Percentiles rank a stretch among this genome's conserved stretches.
These are phyloP conservation scores for Bovichtus diacanthus DNA, from an alignment of 2,797 vertebrate species.

Conservation along the genomic window DNA sequence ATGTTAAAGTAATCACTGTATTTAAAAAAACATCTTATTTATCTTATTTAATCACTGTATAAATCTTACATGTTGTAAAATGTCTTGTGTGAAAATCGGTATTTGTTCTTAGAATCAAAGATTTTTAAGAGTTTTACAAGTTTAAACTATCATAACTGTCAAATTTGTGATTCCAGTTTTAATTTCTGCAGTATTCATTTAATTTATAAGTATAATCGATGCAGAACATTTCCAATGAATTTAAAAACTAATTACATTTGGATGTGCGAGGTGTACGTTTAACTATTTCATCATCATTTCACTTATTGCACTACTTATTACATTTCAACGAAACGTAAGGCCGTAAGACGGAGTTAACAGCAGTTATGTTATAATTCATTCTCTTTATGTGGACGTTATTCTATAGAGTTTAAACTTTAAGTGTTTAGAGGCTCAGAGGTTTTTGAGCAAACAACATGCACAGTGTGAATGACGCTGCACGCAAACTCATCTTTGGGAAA, in stretches of 20 bases:
- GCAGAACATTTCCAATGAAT: neutral
- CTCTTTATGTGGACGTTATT: neutral
- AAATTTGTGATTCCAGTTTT: neutral
- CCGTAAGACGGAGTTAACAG: rapidly evolving
- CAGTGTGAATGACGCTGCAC: conserved; percentile 35
- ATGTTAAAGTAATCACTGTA: neutral
- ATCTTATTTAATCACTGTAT: neutral
- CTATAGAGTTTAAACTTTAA: neutral
- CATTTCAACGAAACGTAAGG: neutral
- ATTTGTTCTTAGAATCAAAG: neutral
- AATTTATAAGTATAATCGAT: neutral
- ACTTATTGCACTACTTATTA: neutral
- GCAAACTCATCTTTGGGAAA: conserved; percentile 30
- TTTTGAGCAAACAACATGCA: neutral
- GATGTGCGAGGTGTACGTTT: too few relatives aligned
- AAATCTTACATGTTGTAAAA: neutral
- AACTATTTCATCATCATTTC: neutral
- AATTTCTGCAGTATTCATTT: too few relatives aligned
- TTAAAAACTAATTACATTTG: neutral
- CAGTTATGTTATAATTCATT: neutral
- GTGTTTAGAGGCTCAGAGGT: neutral
- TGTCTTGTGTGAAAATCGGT: neutral
- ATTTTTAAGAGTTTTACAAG: neutral
- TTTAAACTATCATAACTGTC: neutral
- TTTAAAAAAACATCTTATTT: too few relatives aligned